Evolutionary conservation across 35 echinoderm and acorn worm species (phyloP).

Genomic region (Eucidaris tribuloides): DNA sequence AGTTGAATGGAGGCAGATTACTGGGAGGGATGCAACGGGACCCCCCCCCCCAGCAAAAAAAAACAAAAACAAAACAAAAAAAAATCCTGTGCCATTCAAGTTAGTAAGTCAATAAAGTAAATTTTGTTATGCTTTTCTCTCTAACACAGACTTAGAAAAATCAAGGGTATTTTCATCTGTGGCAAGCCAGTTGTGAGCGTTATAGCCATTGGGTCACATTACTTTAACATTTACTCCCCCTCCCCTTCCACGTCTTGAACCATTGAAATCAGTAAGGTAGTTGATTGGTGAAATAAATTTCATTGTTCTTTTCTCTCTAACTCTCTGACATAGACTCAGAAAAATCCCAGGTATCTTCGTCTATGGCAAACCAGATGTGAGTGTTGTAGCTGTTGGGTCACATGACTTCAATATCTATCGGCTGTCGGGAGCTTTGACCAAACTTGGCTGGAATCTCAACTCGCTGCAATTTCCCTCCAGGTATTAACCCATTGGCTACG

Average conservation of each 20-base stretch:
- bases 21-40: too few relatives aligned
- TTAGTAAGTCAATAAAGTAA: too few relatives aligned
- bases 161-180: constrained; percentile 52
- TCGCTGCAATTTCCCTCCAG: constrained; percentile 68
- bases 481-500: too few relatives aligned
- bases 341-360: constrained; percentile 62
- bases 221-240: constrained; percentile 84
- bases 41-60: too few relatives aligned
- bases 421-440: constrained; percentile 48
- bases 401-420: constrained; percentile 75
- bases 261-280: too few relatives aligned
- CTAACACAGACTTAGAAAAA: constrained; percentile 33
- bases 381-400: constrained; percentile 69
- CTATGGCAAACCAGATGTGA: constrained; percentile 72
- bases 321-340: constrained; percentile 11
- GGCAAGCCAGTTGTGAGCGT: constrained; percentile 78
- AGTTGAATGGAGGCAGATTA: too few relatives aligned
- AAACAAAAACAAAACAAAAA: too few relatives aligned
- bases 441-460: constrained; percentile 80
- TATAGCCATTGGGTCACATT: constrained; percentile 60
- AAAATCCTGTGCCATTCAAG: too few relatives aligned
- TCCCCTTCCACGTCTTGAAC: too few relatives aligned
- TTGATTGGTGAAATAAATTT: too few relatives aligned
- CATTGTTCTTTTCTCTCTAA: too few relatives aligned
- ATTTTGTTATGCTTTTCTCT: too few relatives aligned